Percentiles rank a stretch among this genome's conserved stretches.
These are phyloP conservation scores for Calypte anna DNA, from an alignment of 2,113 vertebrate genomes.

Conservation along the genomic window DNA sequence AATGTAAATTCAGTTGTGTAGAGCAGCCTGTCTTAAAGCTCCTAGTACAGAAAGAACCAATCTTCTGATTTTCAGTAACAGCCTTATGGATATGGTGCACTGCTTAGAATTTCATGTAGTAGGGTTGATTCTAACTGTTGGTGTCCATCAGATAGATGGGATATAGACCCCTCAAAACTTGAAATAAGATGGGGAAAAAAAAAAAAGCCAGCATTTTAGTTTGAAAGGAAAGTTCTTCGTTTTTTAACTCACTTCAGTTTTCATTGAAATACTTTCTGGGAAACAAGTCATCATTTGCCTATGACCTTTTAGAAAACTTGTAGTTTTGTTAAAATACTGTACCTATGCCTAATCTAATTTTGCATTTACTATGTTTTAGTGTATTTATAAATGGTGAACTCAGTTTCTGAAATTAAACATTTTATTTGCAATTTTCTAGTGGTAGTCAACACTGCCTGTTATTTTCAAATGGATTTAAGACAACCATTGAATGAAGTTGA, in stretches of 20 bases:
- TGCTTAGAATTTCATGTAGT: slow-evolving; percentile 62
- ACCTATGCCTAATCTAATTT: slow-evolving; percentile 77
- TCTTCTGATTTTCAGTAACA: slow-evolving; percentile 44
- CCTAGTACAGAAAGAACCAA: slow-evolving; percentile 36
- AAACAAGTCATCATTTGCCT: slow-evolving; percentile 68
- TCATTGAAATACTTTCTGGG: slow-evolving; percentile 53
- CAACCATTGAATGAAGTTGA: background rate
- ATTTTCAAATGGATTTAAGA: slow-evolving; percentile 23
- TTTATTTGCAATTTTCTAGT: slow-evolving; percentile 82
- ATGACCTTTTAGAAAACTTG: slow-evolving; percentile 72
- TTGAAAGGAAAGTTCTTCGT: slow-evolving; percentile 26
- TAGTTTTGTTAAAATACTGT: slow-evolving; percentile 80
- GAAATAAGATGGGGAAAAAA: background rate
- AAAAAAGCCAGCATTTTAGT: slow-evolving; percentile 62
- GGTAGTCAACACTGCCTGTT: slow-evolving; percentile 65
- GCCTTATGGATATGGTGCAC: slow-evolving; percentile 69
- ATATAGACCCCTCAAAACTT: slow-evolving; percentile 45
- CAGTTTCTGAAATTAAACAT: slow-evolving; percentile 86
- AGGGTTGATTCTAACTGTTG: slow-evolving; percentile 55
- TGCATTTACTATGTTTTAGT: slow-evolving; percentile 82
- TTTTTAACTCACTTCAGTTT: slow-evolving; percentile 60
- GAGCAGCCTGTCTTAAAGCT: slow-evolving; percentile 49
- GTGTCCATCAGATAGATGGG: slow-evolving; percentile 61
- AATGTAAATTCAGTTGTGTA: slow-evolving; percentile 20
- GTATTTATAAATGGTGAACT: slow-evolving; percentile 86